Evolutionary conservation across 2,888 invertebrate species (phyloP).

Genomic region (Copidosoma aretas): DNA sequence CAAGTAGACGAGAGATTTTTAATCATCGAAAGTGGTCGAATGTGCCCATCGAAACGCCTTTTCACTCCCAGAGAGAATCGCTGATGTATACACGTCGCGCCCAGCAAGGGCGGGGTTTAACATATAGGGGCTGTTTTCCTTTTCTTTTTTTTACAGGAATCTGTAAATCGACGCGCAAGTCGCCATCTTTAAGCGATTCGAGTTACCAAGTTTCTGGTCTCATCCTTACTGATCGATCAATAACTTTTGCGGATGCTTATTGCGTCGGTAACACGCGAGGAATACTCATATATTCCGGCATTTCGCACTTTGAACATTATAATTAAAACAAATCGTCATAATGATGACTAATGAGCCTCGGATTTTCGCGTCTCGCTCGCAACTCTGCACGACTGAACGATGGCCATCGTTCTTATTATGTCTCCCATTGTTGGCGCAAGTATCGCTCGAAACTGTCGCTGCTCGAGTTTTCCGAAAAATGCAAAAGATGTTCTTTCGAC

Average conservation of each 20-base stretch:
- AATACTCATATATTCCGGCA: background rate
- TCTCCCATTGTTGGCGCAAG: too few species aligned
- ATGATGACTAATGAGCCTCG: background rate
- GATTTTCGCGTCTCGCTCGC: background rate
- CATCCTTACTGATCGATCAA: background rate
- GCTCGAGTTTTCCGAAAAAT: too few species aligned
- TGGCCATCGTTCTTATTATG: background rate
- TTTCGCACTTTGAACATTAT: background rate
- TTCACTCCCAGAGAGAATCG: background rate
- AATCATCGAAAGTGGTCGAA: background rate
- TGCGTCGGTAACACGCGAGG: background rate
- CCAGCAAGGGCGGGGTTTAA: too few species aligned
- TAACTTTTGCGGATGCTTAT: background rate
- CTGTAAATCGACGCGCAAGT: background rate
- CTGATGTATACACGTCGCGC: background rate
- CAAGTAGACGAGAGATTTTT: background rate
- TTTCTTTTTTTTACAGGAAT: too few species aligned
- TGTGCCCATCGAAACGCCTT: background rate
- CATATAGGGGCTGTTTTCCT: too few species aligned
- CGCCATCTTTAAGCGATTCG: background rate
- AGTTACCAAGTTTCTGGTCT: background rate
- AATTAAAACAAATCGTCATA: background rate
- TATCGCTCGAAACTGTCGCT: background rate
- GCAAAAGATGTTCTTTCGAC: too few species aligned
- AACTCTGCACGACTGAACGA: background rate